Conservation (phyloP, 2,888 invertebrate species). For the Syrphus vitripennis region DNA sequence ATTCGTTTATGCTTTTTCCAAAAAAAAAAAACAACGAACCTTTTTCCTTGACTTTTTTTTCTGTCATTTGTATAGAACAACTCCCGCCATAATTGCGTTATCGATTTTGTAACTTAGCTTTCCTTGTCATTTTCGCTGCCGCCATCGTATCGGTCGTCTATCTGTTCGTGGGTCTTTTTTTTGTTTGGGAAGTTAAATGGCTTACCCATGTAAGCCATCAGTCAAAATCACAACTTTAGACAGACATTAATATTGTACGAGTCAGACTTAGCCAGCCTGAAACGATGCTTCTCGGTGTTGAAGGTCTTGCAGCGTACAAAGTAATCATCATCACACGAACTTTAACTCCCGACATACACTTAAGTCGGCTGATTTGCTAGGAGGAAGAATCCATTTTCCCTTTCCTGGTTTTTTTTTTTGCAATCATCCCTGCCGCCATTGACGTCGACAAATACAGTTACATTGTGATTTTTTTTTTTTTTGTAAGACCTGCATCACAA, state of each 20-base stretch:
- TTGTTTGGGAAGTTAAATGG: conserved; percentile 55
- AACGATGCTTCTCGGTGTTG: not conserved
- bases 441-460: conserved; percentile 2
- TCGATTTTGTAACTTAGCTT: conserved; percentile 50
- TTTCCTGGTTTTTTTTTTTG: not conserved
- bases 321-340: conserved; percentile 68
- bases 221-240: conserved; percentile 66
- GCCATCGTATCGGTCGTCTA: not conserved
- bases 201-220: conserved; percentile 70
- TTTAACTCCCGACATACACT: not conserved
- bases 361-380: conserved; percentile 2
- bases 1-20: not conserved
- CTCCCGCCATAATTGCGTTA: conserved; percentile 62
- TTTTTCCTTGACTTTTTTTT: not conserved
- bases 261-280: not conserved
- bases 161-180: conserved; percentile 4
- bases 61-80: not conserved
- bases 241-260: conserved; percentile 23
- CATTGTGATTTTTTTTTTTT: not conserved
- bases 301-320: not conserved
- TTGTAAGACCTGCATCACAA: conserved; percentile 35
- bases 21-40: not conserved
- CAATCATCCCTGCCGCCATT: conserved; percentile 27
- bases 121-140: not conserved
- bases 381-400: not conserved